Percentiles rank a stretch among this genome's conserved stretches.
Conservation (phyloP, 1,140 invertebrate genomes). For the Lordiphosa mommai region DNA sequence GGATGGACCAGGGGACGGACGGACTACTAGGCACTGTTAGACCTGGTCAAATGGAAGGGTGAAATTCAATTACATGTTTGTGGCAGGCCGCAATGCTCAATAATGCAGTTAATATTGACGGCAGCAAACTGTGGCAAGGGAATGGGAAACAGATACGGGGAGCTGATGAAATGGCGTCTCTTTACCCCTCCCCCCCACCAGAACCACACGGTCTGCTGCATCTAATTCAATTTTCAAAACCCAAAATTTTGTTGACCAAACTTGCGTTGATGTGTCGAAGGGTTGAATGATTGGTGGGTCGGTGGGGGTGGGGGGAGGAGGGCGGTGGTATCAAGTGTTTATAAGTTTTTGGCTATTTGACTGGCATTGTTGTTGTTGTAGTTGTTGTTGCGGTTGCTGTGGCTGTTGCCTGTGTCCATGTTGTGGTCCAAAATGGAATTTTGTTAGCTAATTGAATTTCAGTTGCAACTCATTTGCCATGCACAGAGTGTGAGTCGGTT, state of each 20-base stretch:
- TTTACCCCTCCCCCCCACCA: not conserved
- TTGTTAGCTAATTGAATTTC: constrained; percentile 78
- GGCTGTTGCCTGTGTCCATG: constrained; percentile 37
- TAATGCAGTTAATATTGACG: constrained; percentile 77
- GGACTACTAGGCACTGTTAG: constrained; percentile 9
- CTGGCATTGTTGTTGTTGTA: constrained; percentile 40
- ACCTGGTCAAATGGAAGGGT: constrained; percentile 48
- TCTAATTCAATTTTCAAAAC: constrained; percentile 78
- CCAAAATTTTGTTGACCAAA: constrained; percentile 75
- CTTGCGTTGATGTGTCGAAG: constrained; percentile 57
- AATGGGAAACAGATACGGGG: constrained; percentile 1
- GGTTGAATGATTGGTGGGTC: constrained; percentile 14
- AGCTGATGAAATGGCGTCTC: constrained; percentile 34
- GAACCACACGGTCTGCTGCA: constrained; percentile 68
- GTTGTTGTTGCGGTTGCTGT: constrained; percentile 27
- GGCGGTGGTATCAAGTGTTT: constrained; percentile 50
- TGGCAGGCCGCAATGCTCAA: constrained; percentile 75
- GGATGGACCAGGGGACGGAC: constrained; percentile 26
- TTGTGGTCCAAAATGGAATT: constrained; percentile 70
- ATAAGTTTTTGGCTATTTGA: constrained; percentile 65
- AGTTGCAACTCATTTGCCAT: constrained; percentile 77
- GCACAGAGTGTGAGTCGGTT: constrained; percentile 26
- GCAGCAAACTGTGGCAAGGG: constrained; percentile 1
- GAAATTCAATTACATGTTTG: constrained; percentile 77
- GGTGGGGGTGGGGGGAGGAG: not conserved